phyloP scores from a whole-genome alignment of 2,797 vertebrate genomes.

The Hippopotamyrus pictus region DNA sequence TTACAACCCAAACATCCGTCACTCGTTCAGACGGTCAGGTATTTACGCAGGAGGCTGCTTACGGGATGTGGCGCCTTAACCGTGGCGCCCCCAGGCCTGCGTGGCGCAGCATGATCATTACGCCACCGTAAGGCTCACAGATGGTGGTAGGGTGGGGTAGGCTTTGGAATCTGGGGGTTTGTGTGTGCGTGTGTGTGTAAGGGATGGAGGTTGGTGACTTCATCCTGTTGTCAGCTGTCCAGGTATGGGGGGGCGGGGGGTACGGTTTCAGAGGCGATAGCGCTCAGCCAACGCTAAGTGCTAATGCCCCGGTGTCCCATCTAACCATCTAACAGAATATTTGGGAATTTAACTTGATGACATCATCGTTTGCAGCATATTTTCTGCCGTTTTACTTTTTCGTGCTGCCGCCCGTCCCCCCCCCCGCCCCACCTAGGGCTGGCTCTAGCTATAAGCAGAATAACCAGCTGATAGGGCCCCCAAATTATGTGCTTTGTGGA shows the following conservation, averaged over 20 bases:
- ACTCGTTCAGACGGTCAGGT: not conserved
- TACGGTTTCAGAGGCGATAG: not conserved
- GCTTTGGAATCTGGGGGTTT: not conserved
- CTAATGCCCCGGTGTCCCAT: not conserved
- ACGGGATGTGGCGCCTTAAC: not conserved
- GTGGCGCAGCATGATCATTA: not conserved
- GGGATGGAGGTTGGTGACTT: not conserved
- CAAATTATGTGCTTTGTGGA: not conserved
- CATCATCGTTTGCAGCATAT: not conserved
- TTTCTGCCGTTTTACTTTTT: not conserved
- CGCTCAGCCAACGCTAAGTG: not conserved
- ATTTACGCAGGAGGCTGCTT: not conserved
- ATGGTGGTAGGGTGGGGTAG: not conserved
- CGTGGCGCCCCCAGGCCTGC: not conserved
- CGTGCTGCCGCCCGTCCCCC: too few relatives aligned
- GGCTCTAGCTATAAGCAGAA: not conserved
- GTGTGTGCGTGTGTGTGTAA: not conserved
- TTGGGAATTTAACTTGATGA: not conserved
- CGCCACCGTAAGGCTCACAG: not conserved
- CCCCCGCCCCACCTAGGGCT: not conserved
- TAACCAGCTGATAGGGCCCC: not conserved
- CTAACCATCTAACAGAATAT: too few relatives aligned
- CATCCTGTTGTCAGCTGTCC: not conserved
- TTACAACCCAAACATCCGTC: not conserved
- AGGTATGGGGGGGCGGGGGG: not conserved